A percentile compares a stretch with the other conserved stretches of the same genome.
Conservation (phyloP, 2,888 invertebrate species). For the Campaea margaritaria region DNA sequence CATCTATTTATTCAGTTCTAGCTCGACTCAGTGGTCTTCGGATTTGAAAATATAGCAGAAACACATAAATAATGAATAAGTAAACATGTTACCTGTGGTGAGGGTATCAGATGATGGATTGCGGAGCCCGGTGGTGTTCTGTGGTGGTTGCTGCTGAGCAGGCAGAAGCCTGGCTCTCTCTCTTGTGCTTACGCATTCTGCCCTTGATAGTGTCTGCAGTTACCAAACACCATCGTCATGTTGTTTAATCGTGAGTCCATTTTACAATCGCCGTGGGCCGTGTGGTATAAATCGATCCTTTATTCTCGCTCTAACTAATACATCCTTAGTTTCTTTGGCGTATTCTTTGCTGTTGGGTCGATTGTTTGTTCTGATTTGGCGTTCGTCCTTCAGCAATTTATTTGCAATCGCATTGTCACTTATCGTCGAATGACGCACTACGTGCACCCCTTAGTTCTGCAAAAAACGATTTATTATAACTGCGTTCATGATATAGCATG, state of each 20-base stretch:
- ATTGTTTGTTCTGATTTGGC: slow-evolving; percentile 62
- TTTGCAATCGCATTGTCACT: slow-evolving; percentile 83
- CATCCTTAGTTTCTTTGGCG: slow-evolving; percentile 83
- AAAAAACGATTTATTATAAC: slow-evolving; percentile 60
- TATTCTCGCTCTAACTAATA: slow-evolving; percentile 73
- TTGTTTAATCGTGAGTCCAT: slow-evolving; percentile 81
- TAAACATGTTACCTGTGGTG: slow-evolving; percentile 59
- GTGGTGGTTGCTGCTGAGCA: slow-evolving; percentile 75
- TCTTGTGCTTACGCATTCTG: slow-evolving; percentile 85
- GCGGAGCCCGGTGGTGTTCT: slow-evolving; percentile 68
- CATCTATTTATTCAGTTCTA: too few species aligned
- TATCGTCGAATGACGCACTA: slow-evolving; percentile 79
- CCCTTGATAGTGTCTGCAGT: slow-evolving; percentile 72
- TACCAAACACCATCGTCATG: slow-evolving; percentile 76
- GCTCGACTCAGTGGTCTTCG: not conserved
- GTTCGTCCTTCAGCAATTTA: slow-evolving; percentile 71
- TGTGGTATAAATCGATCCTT: slow-evolving; percentile 80
- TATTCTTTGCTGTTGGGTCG: slow-evolving; percentile 78
- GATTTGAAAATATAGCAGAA: slow-evolving; percentile 8
- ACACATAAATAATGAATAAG: not conserved
- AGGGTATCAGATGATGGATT: slow-evolving; percentile 75
- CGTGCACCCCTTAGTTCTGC: slow-evolving; percentile 81
- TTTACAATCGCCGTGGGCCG: slow-evolving; percentile 82
- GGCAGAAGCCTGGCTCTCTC: slow-evolving; percentile 79
- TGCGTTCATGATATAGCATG: slow-evolving; percentile 43